Percentiles rank a stretch among this genome's conserved stretches.
Evolutionary conservation across 1,140 invertebrate species (phyloP).

Genomic region (Acyrthosiphon pisum): DNA sequence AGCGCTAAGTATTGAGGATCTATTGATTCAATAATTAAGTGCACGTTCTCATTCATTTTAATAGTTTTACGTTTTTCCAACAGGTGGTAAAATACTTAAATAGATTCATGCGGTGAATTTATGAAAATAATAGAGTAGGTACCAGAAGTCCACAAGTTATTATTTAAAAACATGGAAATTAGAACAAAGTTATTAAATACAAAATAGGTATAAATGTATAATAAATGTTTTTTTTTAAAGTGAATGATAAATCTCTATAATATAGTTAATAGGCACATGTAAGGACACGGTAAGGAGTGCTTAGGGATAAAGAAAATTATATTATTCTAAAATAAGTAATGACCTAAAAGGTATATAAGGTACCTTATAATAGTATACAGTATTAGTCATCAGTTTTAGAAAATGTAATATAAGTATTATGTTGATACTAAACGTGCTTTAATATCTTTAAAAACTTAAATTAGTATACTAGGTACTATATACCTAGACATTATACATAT

Average conservation of each 20-base stretch:
- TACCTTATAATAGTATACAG: background rate
- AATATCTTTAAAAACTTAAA: background rate
- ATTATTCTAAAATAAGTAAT: too few species aligned
- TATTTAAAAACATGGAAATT: background rate
- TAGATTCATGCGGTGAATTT: background rate
- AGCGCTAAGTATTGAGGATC: background rate
- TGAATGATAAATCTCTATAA: background rate
- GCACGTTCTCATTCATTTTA: too few species aligned
- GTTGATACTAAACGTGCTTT: background rate
- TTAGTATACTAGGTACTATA: background rate
- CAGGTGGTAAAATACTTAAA: background rate
- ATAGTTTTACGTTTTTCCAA: too few species aligned
- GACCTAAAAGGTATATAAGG: too few species aligned
- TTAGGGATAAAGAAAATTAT: too few species aligned
- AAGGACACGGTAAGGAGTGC: too few species aligned
- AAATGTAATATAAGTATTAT: background rate
- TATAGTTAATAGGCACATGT: too few species aligned
- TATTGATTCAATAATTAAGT: background rate
- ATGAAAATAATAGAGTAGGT: background rate
- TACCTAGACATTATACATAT: background rate
- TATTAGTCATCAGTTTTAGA: background rate
- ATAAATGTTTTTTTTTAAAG: background rate
- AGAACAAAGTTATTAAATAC: background rate
- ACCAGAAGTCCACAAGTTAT: too few species aligned
- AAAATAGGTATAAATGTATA: background rate